phyloP scores from a whole-genome alignment of 2,888 invertebrate genomes.

The Hypomecis atomaria region DNA sequence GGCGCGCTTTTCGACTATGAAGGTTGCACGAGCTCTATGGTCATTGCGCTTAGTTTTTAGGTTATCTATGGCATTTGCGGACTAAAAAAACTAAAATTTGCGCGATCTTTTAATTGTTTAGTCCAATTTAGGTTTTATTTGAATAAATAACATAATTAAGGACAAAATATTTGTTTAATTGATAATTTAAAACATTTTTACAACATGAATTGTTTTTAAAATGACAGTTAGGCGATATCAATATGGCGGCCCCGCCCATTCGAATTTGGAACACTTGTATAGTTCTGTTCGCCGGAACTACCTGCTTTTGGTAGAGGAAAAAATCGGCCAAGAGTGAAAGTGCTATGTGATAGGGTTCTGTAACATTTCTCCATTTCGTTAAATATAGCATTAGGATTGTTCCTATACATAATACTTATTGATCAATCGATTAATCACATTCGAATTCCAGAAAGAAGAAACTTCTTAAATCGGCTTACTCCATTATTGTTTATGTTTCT shows the following conservation, averaged over 20 bases:
- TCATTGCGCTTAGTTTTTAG: constrained; percentile 38
- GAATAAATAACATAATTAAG: too few species aligned
- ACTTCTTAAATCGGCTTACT: too few species aligned
- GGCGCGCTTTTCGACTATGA: constrained; percentile 40
- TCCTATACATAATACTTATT: too few species aligned
- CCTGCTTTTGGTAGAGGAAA: constrained; percentile 38
- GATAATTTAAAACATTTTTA: too few species aligned
- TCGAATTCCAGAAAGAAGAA: too few species aligned
- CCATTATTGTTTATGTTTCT: too few species aligned
- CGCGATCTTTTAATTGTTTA: neutral
- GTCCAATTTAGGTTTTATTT: too few species aligned
- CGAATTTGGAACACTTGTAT: constrained; percentile 3
- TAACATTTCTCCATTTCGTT: neutral
- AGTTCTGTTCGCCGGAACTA: constrained; percentile 37
- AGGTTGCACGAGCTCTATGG: constrained; percentile 44
- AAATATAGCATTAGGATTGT: too few species aligned
- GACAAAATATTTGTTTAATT: too few species aligned
- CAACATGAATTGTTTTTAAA: neutral
- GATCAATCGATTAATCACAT: too few species aligned
- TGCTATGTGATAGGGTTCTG: constrained; percentile 9
- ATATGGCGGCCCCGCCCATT: constrained; percentile 13
- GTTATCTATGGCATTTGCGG: constrained; percentile 23
- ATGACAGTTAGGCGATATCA: neutral
- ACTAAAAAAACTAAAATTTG: neutral
- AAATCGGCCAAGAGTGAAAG: constrained; percentile 22